Evolutionary conservation across 2,113 vertebrate species (phyloP), one percentile per base, ranked within the genome.

Genomic region (Dasypus novemcinctus): DNA sequence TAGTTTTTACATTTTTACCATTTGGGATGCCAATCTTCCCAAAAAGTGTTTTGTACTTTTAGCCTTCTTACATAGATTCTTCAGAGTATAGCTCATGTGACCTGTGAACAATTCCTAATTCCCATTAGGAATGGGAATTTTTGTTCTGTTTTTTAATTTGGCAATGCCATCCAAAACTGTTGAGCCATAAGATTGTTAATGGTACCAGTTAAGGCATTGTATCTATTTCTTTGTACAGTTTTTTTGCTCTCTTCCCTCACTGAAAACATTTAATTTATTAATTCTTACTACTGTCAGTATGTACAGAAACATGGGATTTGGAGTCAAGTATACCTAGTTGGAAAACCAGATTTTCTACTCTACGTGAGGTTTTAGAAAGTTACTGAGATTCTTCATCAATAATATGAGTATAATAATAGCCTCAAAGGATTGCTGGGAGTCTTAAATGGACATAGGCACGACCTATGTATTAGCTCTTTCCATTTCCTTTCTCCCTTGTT

Each of bases 21-120:
- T n/a, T 89, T 87, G 46, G 66, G 21, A 75, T 93, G 64, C 15
- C 95, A 93, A 82, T 93, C 10, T 15, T 69, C 84, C 75, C 25
- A 63, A 41, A 94, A 89, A 76, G 4, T 63, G 31, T 83, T 83
- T 86, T 46, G 9, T 21, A 71, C 87, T 52, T 93, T 84, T 72
- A 93, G 2, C 12, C 25, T 78, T 93, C 57, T 31, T 72, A 46
- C 10, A 33, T 36, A 69, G 52, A 90, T 71, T 90, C 17, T 74
- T 76, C 54, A 90, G 69, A 78, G 18, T 72, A 17, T 82, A 71
- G 91, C 68, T 86, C 23, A 80, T 1, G 2, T 81, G 76, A 94
- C 46, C 38, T n/a, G n/a, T n/a, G n/a, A n/a, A n/a, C n/a, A n/a
- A n/a, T n/a, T n/a, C n/a, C n/a, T n/a, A n/a, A n/a, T n/a, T n/a